Conservation (phyloP, 1,140 invertebrate genomes). For the Amyelois transitella region DNA sequence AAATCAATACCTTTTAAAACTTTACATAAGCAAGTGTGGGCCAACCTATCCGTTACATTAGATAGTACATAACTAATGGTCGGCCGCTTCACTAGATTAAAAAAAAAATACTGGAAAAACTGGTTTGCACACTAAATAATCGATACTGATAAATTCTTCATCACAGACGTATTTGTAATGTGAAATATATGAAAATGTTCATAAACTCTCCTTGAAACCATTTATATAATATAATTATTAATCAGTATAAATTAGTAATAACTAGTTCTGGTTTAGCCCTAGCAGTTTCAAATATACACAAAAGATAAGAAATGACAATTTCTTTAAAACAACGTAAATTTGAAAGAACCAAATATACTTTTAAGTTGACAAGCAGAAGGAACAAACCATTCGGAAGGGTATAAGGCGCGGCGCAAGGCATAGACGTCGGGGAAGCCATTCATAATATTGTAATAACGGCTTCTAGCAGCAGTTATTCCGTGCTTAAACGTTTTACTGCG, state of each 20-base stretch:
- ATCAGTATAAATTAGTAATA: too few relatives aligned
- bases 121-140: too few relatives aligned
- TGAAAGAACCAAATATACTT: background rate
- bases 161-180: too few relatives aligned
- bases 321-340: background rate
- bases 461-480: slow-evolving; percentile 70
- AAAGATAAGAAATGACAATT: background rate
- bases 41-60: background rate
- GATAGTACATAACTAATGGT: background rate
- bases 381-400: background rate
- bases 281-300: too few relatives aligned
- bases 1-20: slow-evolving; percentile 7
- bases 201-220: too few relatives aligned
- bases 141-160: too few relatives aligned
- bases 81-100: too few relatives aligned
- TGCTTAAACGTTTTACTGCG: slow-evolving; percentile 74
- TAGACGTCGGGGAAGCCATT: slow-evolving; percentile 55
- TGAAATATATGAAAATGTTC: too few relatives aligned
- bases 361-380: background rate
- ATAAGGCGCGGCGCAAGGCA: slow-evolving; percentile 27
- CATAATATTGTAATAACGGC: slow-evolving; percentile 74
- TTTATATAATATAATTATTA: too few relatives aligned
- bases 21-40: slow-evolving; percentile 4
- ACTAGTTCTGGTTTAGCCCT: too few relatives aligned
- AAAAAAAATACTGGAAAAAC: background rate